Percentiles rank a stretch among this genome's conserved stretches.
These are phyloP conservation scores for Falco concolor DNA, from an alignment of 2,797 vertebrate species.

Conservation along the genomic window DNA sequence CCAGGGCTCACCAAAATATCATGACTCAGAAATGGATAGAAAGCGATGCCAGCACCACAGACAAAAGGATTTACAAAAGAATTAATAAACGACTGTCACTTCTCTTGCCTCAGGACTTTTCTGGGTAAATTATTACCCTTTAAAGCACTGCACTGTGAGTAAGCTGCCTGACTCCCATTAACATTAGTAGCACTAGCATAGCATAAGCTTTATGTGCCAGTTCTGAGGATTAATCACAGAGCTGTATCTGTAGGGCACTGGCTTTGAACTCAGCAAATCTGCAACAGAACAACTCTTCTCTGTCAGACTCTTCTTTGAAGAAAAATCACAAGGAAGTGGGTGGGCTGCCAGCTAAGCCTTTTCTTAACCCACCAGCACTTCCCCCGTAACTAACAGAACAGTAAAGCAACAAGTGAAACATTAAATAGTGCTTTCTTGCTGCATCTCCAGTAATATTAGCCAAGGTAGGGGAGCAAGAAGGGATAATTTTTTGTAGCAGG, in stretches of 20 bases:
- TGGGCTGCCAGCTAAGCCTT: background rate
- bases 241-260: constrained; percentile 10
- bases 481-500: background rate
- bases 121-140: constrained; percentile 48
- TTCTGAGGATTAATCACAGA: constrained; percentile 42
- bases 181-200: background rate
- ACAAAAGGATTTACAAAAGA: constrained; percentile 43
- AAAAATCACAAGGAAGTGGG: constrained; percentile 7
- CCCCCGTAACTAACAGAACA: background rate
- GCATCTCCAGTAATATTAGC: background rate
- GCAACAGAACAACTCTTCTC: constrained; percentile 22
- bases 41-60: background rate
- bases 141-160: constrained; percentile 28
- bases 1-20: background rate
- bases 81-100: background rate
- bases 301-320: constrained; percentile 44
- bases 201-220: background rate
- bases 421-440: background rate
- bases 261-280: constrained; percentile 41
- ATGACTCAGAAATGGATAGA: background rate
- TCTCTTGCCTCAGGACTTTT: background rate
- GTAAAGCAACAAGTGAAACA: background rate
- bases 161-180: constrained; percentile 50
- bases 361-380: background rate
- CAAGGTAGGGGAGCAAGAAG: background rate